Conservation (phyloP, 2,888 invertebrate species). For the Cheilosia soror region DNA sequence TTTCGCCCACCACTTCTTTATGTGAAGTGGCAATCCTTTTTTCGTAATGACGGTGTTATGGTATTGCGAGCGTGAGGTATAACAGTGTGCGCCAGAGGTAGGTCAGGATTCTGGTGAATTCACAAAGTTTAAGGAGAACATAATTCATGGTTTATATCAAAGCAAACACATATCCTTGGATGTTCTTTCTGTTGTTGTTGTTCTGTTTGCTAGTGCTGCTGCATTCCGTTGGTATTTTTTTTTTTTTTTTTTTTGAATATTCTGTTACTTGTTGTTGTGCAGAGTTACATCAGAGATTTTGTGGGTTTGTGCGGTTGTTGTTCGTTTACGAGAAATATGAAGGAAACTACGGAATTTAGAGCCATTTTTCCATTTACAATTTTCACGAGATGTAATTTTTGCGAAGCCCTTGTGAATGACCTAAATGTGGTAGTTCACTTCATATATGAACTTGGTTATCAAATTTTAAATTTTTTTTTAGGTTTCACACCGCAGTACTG, state of each 20-base stretch:
- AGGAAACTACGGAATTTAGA: neutral
- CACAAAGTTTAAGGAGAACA: slow-evolving; percentile 41
- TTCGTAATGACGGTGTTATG: neutral
- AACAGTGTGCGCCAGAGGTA: slow-evolving; percentile 1
- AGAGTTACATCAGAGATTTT: slow-evolving; percentile 15
- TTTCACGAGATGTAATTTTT: neutral
- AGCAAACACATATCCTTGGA: slow-evolving; percentile 45
- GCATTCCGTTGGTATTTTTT: neutral
- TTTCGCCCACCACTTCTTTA: slow-evolving; percentile 3
- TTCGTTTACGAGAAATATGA: slow-evolving; percentile 1
- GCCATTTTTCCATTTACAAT: neutral
- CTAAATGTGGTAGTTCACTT: neutral
- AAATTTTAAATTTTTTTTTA: neutral
- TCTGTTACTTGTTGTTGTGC: neutral
- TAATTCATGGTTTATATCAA: slow-evolving; percentile 57
- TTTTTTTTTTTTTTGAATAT: too few species aligned
- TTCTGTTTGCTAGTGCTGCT: neutral
- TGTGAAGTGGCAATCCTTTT: slow-evolving; percentile 29
- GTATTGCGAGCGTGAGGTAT: neutral
- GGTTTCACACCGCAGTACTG: neutral
- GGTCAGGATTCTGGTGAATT: slow-evolving; percentile 36
- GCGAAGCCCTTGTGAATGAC: slow-evolving; percentile 14
- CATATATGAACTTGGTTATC: neutral
- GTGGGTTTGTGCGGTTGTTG: slow-evolving; percentile 8
- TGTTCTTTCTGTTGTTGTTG: neutral